These are phyloP conservation scores for Morelia viridis DNA, from an alignment of 2,797 vertebrate genomes.

Conservation along the genomic window DNA sequence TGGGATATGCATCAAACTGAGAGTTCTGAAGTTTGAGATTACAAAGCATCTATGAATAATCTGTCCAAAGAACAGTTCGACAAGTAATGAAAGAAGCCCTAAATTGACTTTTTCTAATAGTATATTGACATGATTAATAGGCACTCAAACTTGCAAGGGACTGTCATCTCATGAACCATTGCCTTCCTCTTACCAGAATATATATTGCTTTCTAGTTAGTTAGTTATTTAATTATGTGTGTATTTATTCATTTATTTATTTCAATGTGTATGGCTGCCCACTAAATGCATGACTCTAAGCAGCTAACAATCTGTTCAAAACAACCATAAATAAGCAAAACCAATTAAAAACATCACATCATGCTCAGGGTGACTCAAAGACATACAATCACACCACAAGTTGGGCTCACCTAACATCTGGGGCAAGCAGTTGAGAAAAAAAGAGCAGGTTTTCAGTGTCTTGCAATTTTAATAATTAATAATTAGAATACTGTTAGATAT, in stretches of 20 bases:
- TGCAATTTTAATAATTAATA: not conserved
- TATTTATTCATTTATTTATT: not conserved
- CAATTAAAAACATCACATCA: not conserved
- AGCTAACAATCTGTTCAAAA: not conserved
- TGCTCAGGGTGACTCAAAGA: not conserved
- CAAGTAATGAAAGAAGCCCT: not conserved
- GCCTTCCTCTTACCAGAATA: not conserved
- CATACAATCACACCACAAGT: not conserved
- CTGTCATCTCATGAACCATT: not conserved
- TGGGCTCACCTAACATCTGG: not conserved
- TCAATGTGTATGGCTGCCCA: not conserved
- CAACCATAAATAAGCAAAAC: not conserved
- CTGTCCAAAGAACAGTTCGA: not conserved
- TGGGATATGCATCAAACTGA: not conserved
- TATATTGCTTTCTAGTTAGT: not conserved
- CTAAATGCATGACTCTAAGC: not conserved
- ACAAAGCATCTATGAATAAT: not conserved
- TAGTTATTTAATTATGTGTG: not conserved
- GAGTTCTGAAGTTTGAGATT: not conserved
- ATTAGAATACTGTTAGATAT: not conserved
- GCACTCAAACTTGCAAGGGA: not conserved
- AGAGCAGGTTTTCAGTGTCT: not conserved
- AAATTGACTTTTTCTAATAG: not conserved
- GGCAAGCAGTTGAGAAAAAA: not conserved
- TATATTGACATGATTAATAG: too few relatives aligned